Conservation (phyloP, 2,888 invertebrate genomes). For the Epinotia nisella region DNA sequence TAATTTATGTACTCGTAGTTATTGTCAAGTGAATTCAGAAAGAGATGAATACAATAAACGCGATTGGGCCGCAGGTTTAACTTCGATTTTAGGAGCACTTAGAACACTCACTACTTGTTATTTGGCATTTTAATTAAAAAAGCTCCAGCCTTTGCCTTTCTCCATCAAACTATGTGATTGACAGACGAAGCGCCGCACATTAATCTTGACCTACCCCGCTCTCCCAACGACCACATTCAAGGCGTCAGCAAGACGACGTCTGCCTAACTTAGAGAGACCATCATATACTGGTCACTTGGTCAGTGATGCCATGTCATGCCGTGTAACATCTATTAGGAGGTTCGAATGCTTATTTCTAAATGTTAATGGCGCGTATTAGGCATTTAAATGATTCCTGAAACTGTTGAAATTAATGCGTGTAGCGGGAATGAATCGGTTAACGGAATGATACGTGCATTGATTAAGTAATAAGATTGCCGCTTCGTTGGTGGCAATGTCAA, state of each 20-base stretch:
- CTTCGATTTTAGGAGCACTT: too few species aligned
- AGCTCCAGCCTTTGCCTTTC: constrained; percentile 51
- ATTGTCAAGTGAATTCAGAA: too few species aligned
- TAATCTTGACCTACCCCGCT: constrained; percentile 54
- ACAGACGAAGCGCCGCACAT: constrained; percentile 70
- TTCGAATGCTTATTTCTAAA: constrained; percentile 67
- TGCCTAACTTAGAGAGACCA: constrained; percentile 50
- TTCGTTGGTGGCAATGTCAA: constrained; percentile 26
- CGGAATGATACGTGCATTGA: constrained; percentile 52
- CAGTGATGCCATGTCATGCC: constrained; percentile 58
- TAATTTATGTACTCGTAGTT: too few species aligned
- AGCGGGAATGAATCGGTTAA: constrained; percentile 64
- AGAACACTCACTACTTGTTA: not conserved
- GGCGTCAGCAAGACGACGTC: constrained; percentile 42
- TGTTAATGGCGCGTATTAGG: constrained; percentile 72
- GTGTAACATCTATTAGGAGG: constrained; percentile 73
- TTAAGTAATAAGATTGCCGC: constrained; percentile 35
- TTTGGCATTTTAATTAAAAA: not conserved
- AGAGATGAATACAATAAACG: too few species aligned
- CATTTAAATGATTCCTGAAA: constrained; percentile 78
- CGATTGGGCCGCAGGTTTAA: too few species aligned
- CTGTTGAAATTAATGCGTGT: constrained; percentile 68
- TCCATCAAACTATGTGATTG: constrained; percentile 63
- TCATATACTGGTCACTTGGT: constrained; percentile 54
- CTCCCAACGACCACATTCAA: constrained; percentile 28